phyloP scores from a whole-genome alignment of 2,888 invertebrate genomes.

The Amphipoea oculea region DNA sequence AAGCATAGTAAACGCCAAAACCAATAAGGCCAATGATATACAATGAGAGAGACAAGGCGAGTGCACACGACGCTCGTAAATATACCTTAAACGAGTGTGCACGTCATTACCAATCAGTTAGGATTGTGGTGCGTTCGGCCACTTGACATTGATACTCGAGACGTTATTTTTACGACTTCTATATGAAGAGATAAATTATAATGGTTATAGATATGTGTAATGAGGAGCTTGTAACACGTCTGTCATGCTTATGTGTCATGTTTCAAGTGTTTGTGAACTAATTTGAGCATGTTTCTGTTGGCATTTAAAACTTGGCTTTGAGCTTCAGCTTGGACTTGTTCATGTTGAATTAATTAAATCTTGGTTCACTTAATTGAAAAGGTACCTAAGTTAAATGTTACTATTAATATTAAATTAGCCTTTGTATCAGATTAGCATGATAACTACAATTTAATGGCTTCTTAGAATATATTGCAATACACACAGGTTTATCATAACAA shows the following conservation, averaged over 20 bases:
- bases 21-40: constrained; percentile 63
- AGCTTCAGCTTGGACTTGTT: background rate
- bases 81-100: constrained; percentile 49
- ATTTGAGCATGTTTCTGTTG: constrained; percentile 16
- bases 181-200: constrained; percentile 51
- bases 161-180: constrained; percentile 40
- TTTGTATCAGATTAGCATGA: background rate
- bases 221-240: constrained; percentile 42
- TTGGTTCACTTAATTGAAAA: background rate
- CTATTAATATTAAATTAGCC: background rate
- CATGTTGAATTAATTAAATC: background rate
- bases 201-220: constrained; percentile 34
- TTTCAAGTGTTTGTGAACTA: constrained; percentile 31
- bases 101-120: constrained; percentile 55
- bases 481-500: constrained; percentile 33
- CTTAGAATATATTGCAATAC: constrained; percentile 14
- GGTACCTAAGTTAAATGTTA: background rate
- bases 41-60: constrained; percentile 42
- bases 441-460: background rate
- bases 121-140: constrained; percentile 47
- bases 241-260: constrained; percentile 31
- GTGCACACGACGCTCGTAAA: constrained; percentile 56
- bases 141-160: constrained; percentile 58
- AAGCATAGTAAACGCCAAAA: constrained; percentile 53
- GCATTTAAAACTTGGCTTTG: constrained; percentile 22